Evolutionary conservation across 2,888 invertebrate species (phyloP).

Genomic region (Pristionchus maxplancki): DNA sequence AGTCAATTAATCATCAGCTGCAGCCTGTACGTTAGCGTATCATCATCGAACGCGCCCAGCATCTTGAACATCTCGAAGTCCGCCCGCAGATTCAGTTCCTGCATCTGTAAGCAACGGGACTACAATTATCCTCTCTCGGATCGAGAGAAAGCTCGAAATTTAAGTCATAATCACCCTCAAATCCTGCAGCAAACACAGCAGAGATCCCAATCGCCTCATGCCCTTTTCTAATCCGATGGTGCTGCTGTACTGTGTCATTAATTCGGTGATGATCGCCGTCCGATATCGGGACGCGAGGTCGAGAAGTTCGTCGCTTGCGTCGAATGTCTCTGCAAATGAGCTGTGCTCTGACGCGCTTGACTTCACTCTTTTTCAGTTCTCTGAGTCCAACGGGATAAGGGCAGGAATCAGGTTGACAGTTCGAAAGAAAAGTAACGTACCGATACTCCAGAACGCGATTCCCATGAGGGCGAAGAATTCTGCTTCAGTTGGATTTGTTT

Average conservation of each 20-base stretch:
- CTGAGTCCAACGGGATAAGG: too few species aligned
- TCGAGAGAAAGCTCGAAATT: background rate
- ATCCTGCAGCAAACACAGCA: background rate
- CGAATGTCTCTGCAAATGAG: background rate
- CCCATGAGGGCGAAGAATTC: background rate
- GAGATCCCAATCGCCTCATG: background rate
- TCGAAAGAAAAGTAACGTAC: background rate
- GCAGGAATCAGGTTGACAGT: too few species aligned
- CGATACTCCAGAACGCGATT: background rate
- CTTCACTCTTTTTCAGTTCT: too few species aligned
- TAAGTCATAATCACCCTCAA: too few species aligned
- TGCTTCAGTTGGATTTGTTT: background rate
- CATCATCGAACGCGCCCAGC: background rate
- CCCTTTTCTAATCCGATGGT: background rate
- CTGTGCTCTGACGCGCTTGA: background rate
- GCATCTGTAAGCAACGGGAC: background rate
- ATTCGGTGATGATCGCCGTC: background rate
- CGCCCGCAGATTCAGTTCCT: background rate
- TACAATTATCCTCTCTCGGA: background rate
- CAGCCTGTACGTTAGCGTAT: background rate
- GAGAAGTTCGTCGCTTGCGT: background rate
- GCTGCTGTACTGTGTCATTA: background rate
- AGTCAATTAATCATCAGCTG: background rate
- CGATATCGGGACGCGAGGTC: background rate
- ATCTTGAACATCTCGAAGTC: background rate